phyloP scores from a whole-genome alignment of 2,888 invertebrate genomes.

The Troilus luridus region DNA sequence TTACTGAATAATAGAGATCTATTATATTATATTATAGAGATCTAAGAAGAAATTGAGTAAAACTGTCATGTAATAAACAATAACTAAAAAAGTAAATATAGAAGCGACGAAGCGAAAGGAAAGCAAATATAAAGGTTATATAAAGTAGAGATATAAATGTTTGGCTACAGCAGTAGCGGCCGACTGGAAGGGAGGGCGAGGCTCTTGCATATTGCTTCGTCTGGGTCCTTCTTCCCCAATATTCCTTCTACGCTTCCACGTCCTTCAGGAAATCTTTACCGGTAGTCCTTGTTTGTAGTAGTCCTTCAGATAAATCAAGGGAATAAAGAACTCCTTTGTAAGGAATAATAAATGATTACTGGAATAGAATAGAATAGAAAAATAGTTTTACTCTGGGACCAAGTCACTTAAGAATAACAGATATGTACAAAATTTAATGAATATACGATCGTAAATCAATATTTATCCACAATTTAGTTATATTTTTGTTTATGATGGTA shows the following conservation, averaged over 20 bases:
- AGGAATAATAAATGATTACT: no score
- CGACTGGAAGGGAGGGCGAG: neutral
- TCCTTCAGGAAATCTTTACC: no score
- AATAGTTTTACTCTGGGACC: no score
- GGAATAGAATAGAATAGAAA: no score
- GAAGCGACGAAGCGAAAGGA: neutral
- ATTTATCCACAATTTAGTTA: no score
- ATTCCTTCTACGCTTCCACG: neutral
- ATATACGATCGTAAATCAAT: no score
- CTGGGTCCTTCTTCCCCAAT: neutral
- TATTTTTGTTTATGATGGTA: no score
- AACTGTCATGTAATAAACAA: neutral
- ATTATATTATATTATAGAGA: no score
- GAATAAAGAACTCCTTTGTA: neutral
- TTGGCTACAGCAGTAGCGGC: neutral
- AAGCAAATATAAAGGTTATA: slow-evolving; percentile 19
- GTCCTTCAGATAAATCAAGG: neutral
- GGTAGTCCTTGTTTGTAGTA: neutral
- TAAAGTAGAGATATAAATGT: slow-evolving; percentile 18
- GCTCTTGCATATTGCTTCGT: neutral
- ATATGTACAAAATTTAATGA: no score
- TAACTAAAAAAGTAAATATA: neutral
- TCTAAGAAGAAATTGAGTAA: neutral
- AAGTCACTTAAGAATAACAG: no score
- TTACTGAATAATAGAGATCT: neutral